Evolutionary conservation across 2,797 vertebrate species (phyloP).

Genomic region (Bryconaethiops microstoma): DNA sequence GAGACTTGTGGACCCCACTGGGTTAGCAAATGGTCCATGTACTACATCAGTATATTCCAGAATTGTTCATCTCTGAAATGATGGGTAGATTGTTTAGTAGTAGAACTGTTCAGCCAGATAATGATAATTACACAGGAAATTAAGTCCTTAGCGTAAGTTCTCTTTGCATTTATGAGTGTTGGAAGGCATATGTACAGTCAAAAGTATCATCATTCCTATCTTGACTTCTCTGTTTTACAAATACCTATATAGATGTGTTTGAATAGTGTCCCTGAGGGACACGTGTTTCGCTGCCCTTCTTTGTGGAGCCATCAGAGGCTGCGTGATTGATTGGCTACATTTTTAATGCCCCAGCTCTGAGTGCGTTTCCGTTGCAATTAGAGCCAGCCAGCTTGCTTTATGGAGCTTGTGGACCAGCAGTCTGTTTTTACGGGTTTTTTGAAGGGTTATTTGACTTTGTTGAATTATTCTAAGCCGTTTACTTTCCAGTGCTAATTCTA

Average conservation of each 20-base stretch:
- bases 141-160: neutral
- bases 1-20: too few relatives aligned
- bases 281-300: slow-evolving; percentile 55
- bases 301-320: slow-evolving; percentile 51
- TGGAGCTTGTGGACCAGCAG: slow-evolving; percentile 37
- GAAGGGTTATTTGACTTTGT: slow-evolving; percentile 53
- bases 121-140: neutral
- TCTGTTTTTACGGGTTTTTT: slow-evolving; percentile 52
- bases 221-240: slow-evolving; percentile 47
- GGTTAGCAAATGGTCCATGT: too few relatives aligned
- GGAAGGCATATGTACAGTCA: neutral
- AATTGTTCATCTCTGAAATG: too few relatives aligned
- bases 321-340: slow-evolving; percentile 68
- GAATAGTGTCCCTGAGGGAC: slow-evolving; percentile 55
- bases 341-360: slow-evolving; percentile 67
- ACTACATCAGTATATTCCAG: too few relatives aligned
- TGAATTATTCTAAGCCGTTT: slow-evolving; percentile 41
- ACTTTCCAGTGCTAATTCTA: slow-evolving; percentile 9
- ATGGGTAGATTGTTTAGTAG: too few relatives aligned
- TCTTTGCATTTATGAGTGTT: neutral
- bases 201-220: slow-evolving; percentile 19
- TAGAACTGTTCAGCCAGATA: too few relatives aligned
- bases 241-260: slow-evolving; percentile 65
- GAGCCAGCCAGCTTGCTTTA: slow-evolving; percentile 61
- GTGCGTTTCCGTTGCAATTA: slow-evolving; percentile 64